Conservation (phyloP, 2,113 vertebrate genomes). For the Salvelinus sp. region DNA sequence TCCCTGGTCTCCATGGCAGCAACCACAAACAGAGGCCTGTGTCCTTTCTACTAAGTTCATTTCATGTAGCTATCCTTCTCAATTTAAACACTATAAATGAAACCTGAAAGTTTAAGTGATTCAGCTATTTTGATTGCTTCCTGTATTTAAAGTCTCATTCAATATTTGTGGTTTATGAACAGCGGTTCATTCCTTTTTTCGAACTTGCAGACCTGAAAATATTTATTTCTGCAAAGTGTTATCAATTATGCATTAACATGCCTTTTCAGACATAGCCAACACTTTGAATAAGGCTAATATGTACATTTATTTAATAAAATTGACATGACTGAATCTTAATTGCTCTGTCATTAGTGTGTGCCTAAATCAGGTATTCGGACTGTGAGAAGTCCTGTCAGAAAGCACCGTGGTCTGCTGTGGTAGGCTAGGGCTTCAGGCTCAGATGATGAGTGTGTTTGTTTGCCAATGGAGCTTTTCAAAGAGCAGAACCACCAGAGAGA, state of each 20-base stretch:
- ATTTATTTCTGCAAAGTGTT: not conserved
- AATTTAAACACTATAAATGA: not conserved
- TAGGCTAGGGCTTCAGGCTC: no score
- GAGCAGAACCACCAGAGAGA: no score
- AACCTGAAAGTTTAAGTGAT: not conserved
- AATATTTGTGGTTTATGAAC: not conserved
- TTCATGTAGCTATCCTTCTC: not conserved
- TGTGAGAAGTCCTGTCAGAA: not conserved
- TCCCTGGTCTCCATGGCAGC: constrained; percentile 10
- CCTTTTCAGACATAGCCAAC: not conserved
- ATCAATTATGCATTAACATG: not conserved
- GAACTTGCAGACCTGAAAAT: not conserved
- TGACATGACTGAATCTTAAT: not conserved
- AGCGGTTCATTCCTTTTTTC: not conserved
- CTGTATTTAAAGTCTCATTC: constrained; percentile 6
- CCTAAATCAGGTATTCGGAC: not conserved
- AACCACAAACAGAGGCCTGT: not conserved
- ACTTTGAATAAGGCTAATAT: not conserved
- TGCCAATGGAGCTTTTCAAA: no score
- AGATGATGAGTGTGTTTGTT: no score
- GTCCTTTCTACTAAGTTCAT: not conserved
- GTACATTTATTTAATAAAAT: not conserved
- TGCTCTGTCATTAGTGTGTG: not conserved
- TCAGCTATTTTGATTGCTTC: constrained; percentile 6
- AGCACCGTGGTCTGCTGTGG: not conserved